phyloP scores from a whole-genome alignment of 2,797 vertebrate species.

The Falco columbarius region DNA sequence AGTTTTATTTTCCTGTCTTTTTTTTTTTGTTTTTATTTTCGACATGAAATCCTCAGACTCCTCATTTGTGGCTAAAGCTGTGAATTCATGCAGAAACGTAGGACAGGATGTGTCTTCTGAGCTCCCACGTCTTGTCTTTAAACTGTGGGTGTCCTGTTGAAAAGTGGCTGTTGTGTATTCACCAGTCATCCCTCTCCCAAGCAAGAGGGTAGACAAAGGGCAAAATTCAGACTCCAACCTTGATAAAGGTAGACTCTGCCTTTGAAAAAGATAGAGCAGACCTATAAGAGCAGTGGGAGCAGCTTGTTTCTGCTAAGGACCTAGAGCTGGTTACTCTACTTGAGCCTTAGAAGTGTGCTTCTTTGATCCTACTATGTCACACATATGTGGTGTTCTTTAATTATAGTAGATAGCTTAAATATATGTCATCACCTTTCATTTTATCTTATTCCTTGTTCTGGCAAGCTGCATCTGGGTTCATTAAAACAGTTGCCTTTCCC shows the following conservation, averaged over 20 bases:
- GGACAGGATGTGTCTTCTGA: not conserved
- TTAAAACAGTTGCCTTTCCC: not conserved
- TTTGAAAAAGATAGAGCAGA: not conserved
- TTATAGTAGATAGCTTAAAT: not conserved
- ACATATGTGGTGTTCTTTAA: not conserved
- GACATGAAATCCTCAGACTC: not conserved
- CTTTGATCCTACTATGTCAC: not conserved
- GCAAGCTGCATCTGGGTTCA: not conserved
- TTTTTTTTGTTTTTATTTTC: not conserved
- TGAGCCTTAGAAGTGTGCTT: not conserved
- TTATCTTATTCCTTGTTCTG: not conserved
- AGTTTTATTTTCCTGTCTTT: not conserved
- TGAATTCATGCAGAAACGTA: not conserved
- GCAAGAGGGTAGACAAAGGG: not conserved
- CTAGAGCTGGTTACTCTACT: not conserved
- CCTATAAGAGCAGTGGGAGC: not conserved
- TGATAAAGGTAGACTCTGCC: not conserved
- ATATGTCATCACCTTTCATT: not conserved
- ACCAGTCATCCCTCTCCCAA: not conserved
- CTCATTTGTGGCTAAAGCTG: slow-evolving; percentile 9
- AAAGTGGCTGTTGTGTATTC: not conserved
- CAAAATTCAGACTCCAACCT: not conserved
- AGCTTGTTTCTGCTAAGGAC: not conserved
- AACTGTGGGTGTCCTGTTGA: not conserved
- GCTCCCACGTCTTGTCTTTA: not conserved